Conservation (phyloP, 2,797 vertebrate genomes). For the Enteromius treurensis region DNA sequence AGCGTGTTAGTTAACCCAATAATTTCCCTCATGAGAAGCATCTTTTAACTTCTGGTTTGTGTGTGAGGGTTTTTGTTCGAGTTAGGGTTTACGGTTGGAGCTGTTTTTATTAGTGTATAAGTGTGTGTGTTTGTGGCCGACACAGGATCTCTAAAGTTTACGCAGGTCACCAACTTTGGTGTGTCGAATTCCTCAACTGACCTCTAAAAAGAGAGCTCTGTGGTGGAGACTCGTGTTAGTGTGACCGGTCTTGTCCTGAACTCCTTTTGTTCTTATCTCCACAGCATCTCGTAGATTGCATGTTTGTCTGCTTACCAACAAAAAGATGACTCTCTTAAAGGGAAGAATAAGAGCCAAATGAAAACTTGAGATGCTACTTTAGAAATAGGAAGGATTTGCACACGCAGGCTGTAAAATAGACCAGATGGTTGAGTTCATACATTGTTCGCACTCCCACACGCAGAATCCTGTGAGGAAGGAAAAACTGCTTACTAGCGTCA, state of each 20-base stretch:
- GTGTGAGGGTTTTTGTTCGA: slow-evolving; percentile 45
- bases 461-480: slow-evolving; percentile 53
- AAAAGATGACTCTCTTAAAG: slow-evolving; percentile 35
- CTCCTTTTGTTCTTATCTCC: slow-evolving; percentile 24
- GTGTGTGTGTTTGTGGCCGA: slow-evolving; percentile 58
- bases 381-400: slow-evolving; percentile 73
- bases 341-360: slow-evolving; percentile 65
- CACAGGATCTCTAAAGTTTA: slow-evolving; percentile 77
- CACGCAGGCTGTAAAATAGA: slow-evolving; percentile 69
- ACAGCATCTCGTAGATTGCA: slow-evolving; percentile 21
- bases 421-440: slow-evolving; percentile 76
- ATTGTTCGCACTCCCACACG: slow-evolving; percentile 68
- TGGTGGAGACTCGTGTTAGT: slow-evolving; percentile 60
- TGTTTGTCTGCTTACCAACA: slow-evolving; percentile 23
- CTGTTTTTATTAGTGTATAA: slow-evolving; percentile 35
- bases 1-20: neutral
- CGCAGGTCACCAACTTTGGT: slow-evolving; percentile 65
- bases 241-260: slow-evolving; percentile 54
- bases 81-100: slow-evolving; percentile 63
- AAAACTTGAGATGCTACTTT: slow-evolving; percentile 71
- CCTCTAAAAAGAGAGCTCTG: slow-evolving; percentile 73
- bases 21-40: neutral
- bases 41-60: slow-evolving; percentile 11
- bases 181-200: slow-evolving; percentile 76
- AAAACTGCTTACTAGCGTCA: slow-evolving; percentile 64